A percentile compares a stretch with the other conserved stretches of the same genome.
Conservation (phyloP, 2,888 invertebrate genomes). For the Drosophila conformis region DNA sequence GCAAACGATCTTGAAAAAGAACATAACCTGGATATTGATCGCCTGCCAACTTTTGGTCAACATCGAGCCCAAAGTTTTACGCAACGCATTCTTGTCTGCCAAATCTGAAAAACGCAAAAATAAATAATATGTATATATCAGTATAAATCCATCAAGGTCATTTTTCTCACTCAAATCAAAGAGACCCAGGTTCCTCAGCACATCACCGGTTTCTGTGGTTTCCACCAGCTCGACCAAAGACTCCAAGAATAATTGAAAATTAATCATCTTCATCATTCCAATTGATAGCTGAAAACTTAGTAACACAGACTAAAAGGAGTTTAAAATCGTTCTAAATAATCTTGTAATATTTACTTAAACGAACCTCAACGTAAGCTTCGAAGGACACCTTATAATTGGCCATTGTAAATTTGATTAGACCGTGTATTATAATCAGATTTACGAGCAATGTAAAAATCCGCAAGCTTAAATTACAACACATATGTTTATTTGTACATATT, state of each 20-base stretch:
- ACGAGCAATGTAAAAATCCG: conserved; percentile 29
- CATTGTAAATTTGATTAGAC: conserved; percentile 58
- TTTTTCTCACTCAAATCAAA: conserved; percentile 58
- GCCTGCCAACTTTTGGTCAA: conserved; percentile 50
- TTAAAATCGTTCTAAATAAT: not conserved
- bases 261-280: conserved; percentile 65
- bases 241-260: conserved; percentile 42
- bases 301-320: conserved; percentile 52
- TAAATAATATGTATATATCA: too few species aligned
- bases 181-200: conserved; percentile 54
- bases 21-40: conserved; percentile 68
- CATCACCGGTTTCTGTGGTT: conserved; percentile 51
- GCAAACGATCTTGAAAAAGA: conserved; percentile 65
- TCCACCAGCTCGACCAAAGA: conserved; percentile 40
- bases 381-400: conserved; percentile 60
- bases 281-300: conserved; percentile 63
- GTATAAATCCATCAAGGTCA: fast-evolving
- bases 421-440: conserved; percentile 56
- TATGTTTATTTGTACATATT: not conserved
- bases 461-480: conserved; percentile 31
- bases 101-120: conserved; percentile 30
- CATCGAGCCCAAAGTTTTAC: conserved; percentile 44
- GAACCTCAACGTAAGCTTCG: conserved; percentile 70
- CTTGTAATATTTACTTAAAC: fast-evolving
- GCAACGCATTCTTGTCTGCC: conserved; percentile 36